phyloP scores from a whole-genome alignment of 2,888 invertebrate species.

The Cetonia aurata region DNA sequence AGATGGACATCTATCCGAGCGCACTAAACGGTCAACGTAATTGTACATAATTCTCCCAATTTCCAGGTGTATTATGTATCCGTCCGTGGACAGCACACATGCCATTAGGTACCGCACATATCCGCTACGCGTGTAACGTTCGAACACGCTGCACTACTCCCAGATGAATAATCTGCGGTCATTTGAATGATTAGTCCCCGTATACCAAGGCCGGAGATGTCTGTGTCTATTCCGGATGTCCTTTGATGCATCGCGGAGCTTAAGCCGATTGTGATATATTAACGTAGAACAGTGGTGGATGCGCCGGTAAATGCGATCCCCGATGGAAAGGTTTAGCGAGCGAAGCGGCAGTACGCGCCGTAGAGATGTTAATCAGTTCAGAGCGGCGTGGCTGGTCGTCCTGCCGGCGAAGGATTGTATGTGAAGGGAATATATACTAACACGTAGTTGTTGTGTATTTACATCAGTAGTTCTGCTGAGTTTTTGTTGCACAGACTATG shows the following conservation, averaged over 20 bases:
- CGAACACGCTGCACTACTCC: constrained; percentile 33
- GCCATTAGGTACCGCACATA: no score
- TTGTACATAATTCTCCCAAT: no score
- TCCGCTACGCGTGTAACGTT: neutral
- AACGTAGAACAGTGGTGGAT: constrained; percentile 39
- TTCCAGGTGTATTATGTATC: no score
- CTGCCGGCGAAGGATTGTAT: no score
- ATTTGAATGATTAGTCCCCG: constrained; percentile 53
- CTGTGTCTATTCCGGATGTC: constrained; percentile 46
- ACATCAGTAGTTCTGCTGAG: neutral
- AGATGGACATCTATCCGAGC: no score
- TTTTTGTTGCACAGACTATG: constrained; percentile 18
- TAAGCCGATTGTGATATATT: constrained; percentile 49
- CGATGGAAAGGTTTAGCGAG: no score
- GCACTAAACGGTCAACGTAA: no score
- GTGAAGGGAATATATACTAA: no score
- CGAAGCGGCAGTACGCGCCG: constrained; percentile 12
- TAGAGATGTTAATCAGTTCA: constrained; percentile 26
- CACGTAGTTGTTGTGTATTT: no score
- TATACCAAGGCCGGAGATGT: constrained; percentile 47
- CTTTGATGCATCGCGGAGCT: constrained; percentile 51
- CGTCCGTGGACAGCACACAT: no score
- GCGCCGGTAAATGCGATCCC: constrained; percentile 4
- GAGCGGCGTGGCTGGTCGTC: neutral
- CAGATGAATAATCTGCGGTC: constrained; percentile 54